phyloP scores from a whole-genome alignment of 2,888 invertebrate genomes.

The Rhamnusium bicolor region DNA sequence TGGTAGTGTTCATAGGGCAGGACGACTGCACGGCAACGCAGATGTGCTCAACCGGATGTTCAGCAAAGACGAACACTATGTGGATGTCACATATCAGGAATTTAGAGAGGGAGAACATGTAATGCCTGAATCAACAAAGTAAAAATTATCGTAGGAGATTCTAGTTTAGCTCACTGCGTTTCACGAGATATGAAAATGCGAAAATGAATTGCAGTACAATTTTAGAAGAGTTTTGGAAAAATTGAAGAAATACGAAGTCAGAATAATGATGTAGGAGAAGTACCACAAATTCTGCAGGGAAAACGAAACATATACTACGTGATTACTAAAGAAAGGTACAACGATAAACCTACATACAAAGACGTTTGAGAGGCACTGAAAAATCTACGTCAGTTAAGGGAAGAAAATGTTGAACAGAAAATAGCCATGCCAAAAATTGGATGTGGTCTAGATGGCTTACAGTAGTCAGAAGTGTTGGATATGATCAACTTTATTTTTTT shows the following conservation, averaged over 20 bases:
- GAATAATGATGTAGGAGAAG: neutral
- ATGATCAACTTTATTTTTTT: neutral
- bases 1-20: constrained; percentile 13
- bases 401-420: neutral
- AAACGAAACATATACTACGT: neutral
- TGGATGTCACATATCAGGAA: too few species aligned
- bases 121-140: too few species aligned
- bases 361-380: neutral
- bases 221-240: neutral
- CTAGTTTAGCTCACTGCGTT: neutral
- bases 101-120: neutral
- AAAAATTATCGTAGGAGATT: too few species aligned
- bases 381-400: neutral
- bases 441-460: neutral
- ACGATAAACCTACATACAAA: neutral
- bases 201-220: neutral
- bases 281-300: neutral
- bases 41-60: constrained; percentile 6
- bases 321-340: neutral
- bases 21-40: constrained; percentile 23
- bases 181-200: neutral
- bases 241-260: neutral
- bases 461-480: neutral
- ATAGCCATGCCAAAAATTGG: neutral
- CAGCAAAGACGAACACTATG: too few species aligned